Conservation (phyloP, 2,113 vertebrate species). For the Lipophrys pholis region DNA sequence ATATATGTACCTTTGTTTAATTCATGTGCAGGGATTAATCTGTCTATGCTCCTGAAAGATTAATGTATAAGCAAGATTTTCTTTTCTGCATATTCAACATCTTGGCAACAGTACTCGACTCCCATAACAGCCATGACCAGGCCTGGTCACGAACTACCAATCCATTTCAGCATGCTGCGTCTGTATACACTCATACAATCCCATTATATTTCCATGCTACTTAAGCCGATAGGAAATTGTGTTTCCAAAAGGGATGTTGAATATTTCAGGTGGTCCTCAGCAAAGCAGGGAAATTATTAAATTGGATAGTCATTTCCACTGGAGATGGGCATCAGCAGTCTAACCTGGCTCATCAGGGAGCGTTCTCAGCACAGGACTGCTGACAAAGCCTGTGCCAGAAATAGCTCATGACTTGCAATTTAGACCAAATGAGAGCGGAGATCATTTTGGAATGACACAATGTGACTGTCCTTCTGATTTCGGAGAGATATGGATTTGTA, state of each 20-base stretch:
- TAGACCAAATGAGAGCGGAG: conserved; percentile 32
- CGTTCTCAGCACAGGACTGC: conserved; percentile 66
- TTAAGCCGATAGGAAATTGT: conserved; percentile 39
- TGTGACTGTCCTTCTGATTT: conserved; percentile 25
- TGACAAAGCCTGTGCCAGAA: conserved; percentile 75
- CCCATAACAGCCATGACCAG: background rate
- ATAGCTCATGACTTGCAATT: conserved; percentile 78
- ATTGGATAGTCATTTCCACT: conserved; percentile 65
- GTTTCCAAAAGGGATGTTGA: conserved; percentile 39
- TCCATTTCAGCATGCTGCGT: conserved; percentile 3
- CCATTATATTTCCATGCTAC: conserved; percentile 26
- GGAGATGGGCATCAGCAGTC: conserved; percentile 75
- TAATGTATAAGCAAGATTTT: too few relatives aligned
- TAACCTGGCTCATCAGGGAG: conserved; percentile 73
- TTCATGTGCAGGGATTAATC: too few relatives aligned
- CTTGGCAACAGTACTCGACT: background rate
- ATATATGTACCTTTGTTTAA: too few relatives aligned
- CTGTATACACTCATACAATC: background rate
- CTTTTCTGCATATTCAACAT: too few relatives aligned
- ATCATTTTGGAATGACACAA: conserved; percentile 51
- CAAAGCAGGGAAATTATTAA: conserved; percentile 53
- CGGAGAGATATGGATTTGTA: background rate
- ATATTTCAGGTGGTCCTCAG: conserved; percentile 63
- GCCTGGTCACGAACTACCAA: conserved; percentile 21
- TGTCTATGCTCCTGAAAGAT: too few relatives aligned